phyloP scores from a whole-genome alignment of 2,888 invertebrate species.

The Lymantria dispar region DNA sequence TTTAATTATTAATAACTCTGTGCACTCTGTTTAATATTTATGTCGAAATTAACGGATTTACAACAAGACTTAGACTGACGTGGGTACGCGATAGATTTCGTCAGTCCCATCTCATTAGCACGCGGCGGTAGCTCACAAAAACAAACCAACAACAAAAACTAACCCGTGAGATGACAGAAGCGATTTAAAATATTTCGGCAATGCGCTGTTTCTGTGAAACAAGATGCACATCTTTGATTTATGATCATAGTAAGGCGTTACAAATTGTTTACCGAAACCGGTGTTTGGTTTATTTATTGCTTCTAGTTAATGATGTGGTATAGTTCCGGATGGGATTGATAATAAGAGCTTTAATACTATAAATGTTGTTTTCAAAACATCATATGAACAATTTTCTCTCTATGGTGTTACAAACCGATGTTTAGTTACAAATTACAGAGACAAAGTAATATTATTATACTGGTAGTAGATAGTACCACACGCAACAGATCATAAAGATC shows the following conservation, averaged over 20 bases:
- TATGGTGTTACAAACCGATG: constrained; percentile 44
- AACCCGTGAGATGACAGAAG: constrained; percentile 68
- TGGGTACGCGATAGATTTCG: constrained; percentile 20
- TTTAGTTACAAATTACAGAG: constrained; percentile 60
- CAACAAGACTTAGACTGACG: constrained; percentile 3
- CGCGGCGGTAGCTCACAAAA: constrained; percentile 58
- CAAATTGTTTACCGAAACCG: constrained; percentile 68
- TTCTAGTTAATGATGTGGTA: constrained; percentile 40
- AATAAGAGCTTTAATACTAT: constrained; percentile 19
- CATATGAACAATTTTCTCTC: constrained; percentile 39
- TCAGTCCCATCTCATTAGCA: constrained; percentile 64
- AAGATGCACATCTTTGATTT: constrained; percentile 69
- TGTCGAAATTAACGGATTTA: constrained; percentile 5
- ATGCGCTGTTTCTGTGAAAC: constrained; percentile 71
- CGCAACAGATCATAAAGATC: constrained; percentile 71
- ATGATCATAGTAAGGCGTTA: constrained; percentile 63
- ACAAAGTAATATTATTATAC: constrained; percentile 62
- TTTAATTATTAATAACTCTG: neutral
- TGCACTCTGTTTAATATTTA: neutral
- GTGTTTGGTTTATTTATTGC: constrained; percentile 55
- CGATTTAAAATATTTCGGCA: constrained; percentile 75
- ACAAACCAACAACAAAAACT: constrained; percentile 54
- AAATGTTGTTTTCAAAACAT: constrained; percentile 37
- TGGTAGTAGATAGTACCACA: constrained; percentile 63
- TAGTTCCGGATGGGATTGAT: constrained; percentile 21